Evolutionary conservation across 2,113 vertebrate species (phyloP).

Genomic region (Apodemus sylvaticus): DNA sequence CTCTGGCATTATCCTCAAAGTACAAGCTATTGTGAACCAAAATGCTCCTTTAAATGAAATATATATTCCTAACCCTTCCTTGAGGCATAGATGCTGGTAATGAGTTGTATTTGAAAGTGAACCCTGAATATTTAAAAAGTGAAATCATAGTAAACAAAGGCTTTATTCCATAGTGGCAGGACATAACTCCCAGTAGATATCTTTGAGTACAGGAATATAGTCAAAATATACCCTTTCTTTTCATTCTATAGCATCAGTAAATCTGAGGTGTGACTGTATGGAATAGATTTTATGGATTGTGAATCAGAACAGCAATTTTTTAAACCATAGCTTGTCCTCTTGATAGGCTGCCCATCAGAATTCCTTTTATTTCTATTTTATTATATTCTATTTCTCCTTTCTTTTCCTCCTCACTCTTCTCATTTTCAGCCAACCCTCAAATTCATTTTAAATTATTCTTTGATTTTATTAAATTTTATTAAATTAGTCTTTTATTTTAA

Average conservation of each 20-base stretch:
- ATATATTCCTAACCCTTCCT: neutral
- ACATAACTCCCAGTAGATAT: neutral
- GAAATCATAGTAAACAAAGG: neutral
- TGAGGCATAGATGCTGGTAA: neutral
- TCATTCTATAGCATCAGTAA: neutral
- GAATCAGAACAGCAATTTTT: neutral
- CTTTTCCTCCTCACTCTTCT: neutral
- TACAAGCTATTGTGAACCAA: neutral
- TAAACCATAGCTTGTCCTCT: neutral
- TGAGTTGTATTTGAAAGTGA: neutral
- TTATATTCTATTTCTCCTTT: neutral
- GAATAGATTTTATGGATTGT: neutral
- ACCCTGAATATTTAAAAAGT: constrained; percentile 1
- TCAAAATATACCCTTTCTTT: neutral
- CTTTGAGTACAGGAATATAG: neutral
- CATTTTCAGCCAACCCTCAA: neutral
- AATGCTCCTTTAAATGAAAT: constrained; percentile 4
- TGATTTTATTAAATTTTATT: too few relatives aligned
- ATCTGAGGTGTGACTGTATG: neutral
- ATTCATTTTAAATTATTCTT: too few relatives aligned
- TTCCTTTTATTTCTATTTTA: neutral
- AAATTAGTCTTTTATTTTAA: neutral
- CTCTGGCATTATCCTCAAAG: neutral
- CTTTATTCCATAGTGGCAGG: neutral
- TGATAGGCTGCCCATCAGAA: neutral